Evolutionary conservation across 2,113 vertebrate species (phyloP), one percentile per base, ranked within the genome.

Genomic region (Amphiprion ocellaris): DNA sequence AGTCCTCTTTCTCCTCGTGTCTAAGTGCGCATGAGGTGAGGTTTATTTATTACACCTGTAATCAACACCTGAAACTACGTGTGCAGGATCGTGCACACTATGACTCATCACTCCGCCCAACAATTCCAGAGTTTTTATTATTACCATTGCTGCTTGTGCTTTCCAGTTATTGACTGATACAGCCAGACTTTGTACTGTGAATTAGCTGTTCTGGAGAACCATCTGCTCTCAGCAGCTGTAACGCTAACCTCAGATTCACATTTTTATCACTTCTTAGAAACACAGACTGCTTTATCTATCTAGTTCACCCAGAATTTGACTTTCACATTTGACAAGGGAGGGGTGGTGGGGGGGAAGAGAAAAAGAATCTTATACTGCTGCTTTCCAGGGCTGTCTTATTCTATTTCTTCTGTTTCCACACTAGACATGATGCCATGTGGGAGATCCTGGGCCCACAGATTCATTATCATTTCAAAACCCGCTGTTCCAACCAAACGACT

Each of bases 391-490:
- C 74, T 83, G 76, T 41, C 68, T 85, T 76, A 72, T 87, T 86
- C 77, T 75, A 70, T 86, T 78, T 81, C 71, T 74, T 87, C 73
- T 87, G 71, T 87, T 83, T 87, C 83, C 78, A 84, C 82, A 68
- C 74, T 59, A 78, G 87, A 88, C 71, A 74, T 64, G 66, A 69
- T 49, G 83, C 77, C 89, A 85, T 46, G 83, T 77, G 86, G 82
- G 87, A 90, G 72, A 87, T 80, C 63, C 79, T 56, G 82, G 33
- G 84, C 83, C 82, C 84, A 81, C 87, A 77, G 83, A 90, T 87
- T 92, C 89, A 92, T 93, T 92, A 92, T 90, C 92, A 92, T 91
- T 90, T 92, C 89, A 92, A 93, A 92, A 93, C 84, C 79, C 79
- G 81, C 73, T 89, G 89, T 87, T 88, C 87, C 81, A 76, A 80